Percentiles rank a stretch among this genome's conserved stretches.
Conservation (phyloP, 2,888 invertebrate species). For the Zootermopsis nevadensis region DNA sequence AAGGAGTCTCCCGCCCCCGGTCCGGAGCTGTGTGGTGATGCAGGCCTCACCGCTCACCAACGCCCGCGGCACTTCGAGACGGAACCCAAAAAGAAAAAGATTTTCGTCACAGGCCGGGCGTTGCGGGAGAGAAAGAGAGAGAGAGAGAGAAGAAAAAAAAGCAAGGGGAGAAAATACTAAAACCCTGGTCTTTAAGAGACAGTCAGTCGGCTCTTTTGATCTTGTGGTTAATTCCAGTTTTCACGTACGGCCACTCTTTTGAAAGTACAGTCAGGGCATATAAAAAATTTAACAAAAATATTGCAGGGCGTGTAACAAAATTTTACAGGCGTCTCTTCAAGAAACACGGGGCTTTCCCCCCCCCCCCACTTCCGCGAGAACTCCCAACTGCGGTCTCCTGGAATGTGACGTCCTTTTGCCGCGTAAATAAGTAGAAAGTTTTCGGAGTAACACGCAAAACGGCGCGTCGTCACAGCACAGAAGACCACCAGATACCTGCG, state of each 20-base stretch:
- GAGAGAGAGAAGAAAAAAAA: slow-evolving; percentile 23
- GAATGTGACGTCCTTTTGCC: no score
- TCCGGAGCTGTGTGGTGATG: neutral
- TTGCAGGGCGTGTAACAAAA: neutral
- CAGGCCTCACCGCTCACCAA: slow-evolving; percentile 29
- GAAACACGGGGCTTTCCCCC: neutral
- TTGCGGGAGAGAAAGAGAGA: neutral
- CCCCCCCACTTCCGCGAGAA: no score
- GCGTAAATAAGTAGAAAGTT: no score
- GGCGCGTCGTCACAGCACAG: no score
- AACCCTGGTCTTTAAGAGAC: slow-evolving; percentile 50
- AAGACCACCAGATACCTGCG: no score
- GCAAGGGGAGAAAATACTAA: slow-evolving; percentile 41
- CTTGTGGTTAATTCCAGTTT: slow-evolving; percentile 48
- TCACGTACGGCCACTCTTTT: slow-evolving; percentile 41
- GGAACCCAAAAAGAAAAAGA: neutral
- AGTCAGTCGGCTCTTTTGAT: slow-evolving; percentile 50
- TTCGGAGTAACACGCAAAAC: no score
- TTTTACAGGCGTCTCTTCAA: neutral
- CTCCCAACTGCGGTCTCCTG: no score
- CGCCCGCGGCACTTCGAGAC: slow-evolving; percentile 12
- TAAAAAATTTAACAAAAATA: neutral
- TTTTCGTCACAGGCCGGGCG: slow-evolving; percentile 6
- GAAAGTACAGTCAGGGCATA: slow-evolving; percentile 38
- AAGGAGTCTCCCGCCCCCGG: slow-evolving; percentile 32